Evolutionary conservation across 30 jellyfish, hydroid and myxozoan species (phyloP), one percentile per base, ranked within the genome.

Genomic region (Nemopilema nomurai): DNA sequence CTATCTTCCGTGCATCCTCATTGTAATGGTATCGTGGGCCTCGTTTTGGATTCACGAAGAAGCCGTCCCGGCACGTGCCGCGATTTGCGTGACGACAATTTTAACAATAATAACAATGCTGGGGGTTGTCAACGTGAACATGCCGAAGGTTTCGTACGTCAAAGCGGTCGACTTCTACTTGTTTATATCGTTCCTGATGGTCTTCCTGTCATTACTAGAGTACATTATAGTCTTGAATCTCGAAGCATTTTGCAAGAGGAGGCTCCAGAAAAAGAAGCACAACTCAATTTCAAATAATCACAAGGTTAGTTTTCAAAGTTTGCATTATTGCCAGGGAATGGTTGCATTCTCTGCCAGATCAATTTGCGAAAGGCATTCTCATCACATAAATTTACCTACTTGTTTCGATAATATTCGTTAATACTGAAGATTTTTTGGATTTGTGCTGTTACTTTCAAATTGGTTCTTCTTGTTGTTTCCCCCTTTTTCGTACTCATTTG

Each of bases 11-110:
- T 95, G 97, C 78, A 75, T 90, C 18, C 87, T 95, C 16, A 95
- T 95, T 69, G 99, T 95, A 81, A 87, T 90, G 93, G 99, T 95
- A 23, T 91, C 99, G 8, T 95, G 97, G 97, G 80, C 95, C 83
- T 49, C 99, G 77, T 95, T 95, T 77, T 95, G 99, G 99, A 95
- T 95, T 25, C 69, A 88, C 81, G 89, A 96, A 29, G 92, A 96
- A 18, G 99, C 99, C 6, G 97, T 90, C 41, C 99, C 99, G 23
- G 99, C 99, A 21, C 73, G 99, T 0, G 95, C 97, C 13, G 99
- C 96, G 0, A 95, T 95, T 24, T 95, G 97, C 77, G 91, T 95
- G 79, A 95, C 99, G 21, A 74, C 99, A 17, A 90, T 95, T 18
- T 64, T 95, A 32, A 95, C 99, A 0, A 63, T 95, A 28, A 95